Percentiles rank a stretch among this genome's conserved stretches.
Conservation (phyloP, 2,888 invertebrate genomes). For the Diarsia mendica region DNA sequence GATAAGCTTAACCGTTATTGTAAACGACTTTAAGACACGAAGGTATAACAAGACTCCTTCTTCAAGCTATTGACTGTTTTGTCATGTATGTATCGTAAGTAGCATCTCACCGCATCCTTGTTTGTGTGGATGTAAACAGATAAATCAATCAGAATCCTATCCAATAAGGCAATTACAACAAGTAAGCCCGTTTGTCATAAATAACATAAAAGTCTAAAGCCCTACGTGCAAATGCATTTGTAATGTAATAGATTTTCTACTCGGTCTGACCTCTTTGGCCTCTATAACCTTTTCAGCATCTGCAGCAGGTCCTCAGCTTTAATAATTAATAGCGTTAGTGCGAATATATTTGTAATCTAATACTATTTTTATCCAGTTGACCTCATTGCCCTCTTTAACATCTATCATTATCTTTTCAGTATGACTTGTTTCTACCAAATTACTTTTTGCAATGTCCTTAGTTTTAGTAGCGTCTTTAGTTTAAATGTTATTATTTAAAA, state of each 20-base stretch:
- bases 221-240: conserved; percentile 40
- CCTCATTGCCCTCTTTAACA: conserved; percentile 32
- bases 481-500: not conserved
- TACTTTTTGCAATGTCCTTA: not conserved
- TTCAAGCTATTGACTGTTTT: not conserved
- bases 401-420: not conserved
- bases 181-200: conserved; percentile 50
- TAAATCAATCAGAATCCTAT: conserved; percentile 40
- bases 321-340: not conserved
- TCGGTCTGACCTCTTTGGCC: conserved; percentile 25
- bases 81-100: conserved; percentile 1
- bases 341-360: conserved; percentile 30
- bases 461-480: not conserved
- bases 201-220: conserved; percentile 39
- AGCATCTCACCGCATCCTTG: conserved; percentile 6
- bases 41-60: not conserved
- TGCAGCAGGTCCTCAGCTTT: not conserved
- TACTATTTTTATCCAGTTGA: conserved; percentile 11
- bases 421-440: conserved; percentile 2
- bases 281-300: conserved; percentile 30
- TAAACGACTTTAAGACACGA: not conserved
- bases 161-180: conserved; percentile 46
- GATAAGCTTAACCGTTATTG: not conserved
- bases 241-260: conserved; percentile 40
- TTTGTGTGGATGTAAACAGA: conserved; percentile 18